A percentile compares a stretch with the other conserved stretches of the same genome.
Evolutionary conservation across 2,888 invertebrate species (phyloP).

Genomic region (Himalopsyche kuldschensis): DNA sequence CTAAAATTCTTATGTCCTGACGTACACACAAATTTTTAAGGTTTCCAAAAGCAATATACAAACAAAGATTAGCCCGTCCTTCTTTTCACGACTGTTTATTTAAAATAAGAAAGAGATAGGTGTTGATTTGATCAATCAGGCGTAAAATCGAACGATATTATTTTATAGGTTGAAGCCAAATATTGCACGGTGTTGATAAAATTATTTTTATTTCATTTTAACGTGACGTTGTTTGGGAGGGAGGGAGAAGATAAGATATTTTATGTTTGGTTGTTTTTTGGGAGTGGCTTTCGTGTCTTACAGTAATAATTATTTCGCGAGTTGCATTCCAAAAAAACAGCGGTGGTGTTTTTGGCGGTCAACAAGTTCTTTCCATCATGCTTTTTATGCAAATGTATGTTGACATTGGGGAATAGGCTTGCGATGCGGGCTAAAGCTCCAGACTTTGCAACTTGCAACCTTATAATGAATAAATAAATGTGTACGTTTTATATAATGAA

Average conservation of each 20-base stretch:
- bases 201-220: neutral
- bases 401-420: conserved; percentile 15
- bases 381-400: conserved; percentile 24
- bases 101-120: neutral
- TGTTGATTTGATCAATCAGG: neutral
- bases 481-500: too few relatives aligned
- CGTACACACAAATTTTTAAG: conserved; percentile 31
- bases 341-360: conserved; percentile 25
- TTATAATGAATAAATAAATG: too few relatives aligned
- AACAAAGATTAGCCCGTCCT: neutral
- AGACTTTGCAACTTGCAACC: too few relatives aligned
- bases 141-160: neutral
- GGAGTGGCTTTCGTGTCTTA: neutral
- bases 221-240: neutral
- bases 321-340: conserved; percentile 16
- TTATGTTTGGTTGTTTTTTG: neutral
- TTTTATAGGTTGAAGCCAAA: conserved; percentile 4
- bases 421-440: neutral
- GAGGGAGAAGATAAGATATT: neutral
- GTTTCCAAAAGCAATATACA: neutral
- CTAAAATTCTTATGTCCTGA: conserved; percentile 38
- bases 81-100: neutral
- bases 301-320: neutral
- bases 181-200: neutral
- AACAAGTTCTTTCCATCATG: conserved; percentile 20